These are phyloP conservation scores for Drosophila tani DNA, from an alignment of 1,140 invertebrate genomes.

Conservation along the genomic window DNA sequence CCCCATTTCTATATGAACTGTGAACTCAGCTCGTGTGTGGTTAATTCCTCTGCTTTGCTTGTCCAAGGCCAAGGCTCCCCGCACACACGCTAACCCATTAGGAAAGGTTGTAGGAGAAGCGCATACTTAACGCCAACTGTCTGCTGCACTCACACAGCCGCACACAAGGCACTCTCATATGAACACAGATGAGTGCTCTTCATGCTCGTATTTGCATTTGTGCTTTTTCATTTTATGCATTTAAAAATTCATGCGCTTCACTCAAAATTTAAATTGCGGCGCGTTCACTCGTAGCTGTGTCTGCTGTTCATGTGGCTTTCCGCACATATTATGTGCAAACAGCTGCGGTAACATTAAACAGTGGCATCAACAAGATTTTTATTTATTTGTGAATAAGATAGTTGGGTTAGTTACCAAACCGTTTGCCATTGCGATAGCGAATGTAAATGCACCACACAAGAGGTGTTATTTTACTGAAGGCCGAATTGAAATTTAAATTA, in stretches of 20 bases:
- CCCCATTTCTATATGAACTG: slow-evolving; percentile 7
- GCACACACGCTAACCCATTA: not conserved
- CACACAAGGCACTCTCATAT: slow-evolving; percentile 15
- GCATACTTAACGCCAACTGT: slow-evolving; percentile 48
- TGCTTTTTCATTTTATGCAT: slow-evolving; percentile 56
- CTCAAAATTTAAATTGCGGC: slow-evolving; percentile 52
- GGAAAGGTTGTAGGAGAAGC: slow-evolving; percentile 18
- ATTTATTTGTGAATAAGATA: not conserved
- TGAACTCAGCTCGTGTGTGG: slow-evolving; percentile 13
- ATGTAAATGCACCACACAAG: no score
- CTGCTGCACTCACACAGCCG: slow-evolving; percentile 23
- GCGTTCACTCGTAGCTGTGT: slow-evolving; percentile 33
- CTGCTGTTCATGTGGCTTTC: slow-evolving; percentile 5
- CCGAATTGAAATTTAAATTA: no score
- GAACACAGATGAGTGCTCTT: slow-evolving; percentile 40
- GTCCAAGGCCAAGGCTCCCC: slow-evolving; percentile 31
- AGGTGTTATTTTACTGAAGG: no score
- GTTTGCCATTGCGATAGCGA: not conserved
- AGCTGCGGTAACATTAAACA: not conserved
- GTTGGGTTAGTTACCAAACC: not conserved
- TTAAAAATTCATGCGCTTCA: slow-evolving; percentile 53
- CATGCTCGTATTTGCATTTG: slow-evolving; percentile 51
- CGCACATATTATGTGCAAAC: not conserved
- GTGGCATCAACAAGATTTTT: not conserved
- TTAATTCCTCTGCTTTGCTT: slow-evolving; percentile 23